Evolutionary conservation across 2,888 invertebrate species (phyloP).

Genomic region (Odontomyia ornata): DNA sequence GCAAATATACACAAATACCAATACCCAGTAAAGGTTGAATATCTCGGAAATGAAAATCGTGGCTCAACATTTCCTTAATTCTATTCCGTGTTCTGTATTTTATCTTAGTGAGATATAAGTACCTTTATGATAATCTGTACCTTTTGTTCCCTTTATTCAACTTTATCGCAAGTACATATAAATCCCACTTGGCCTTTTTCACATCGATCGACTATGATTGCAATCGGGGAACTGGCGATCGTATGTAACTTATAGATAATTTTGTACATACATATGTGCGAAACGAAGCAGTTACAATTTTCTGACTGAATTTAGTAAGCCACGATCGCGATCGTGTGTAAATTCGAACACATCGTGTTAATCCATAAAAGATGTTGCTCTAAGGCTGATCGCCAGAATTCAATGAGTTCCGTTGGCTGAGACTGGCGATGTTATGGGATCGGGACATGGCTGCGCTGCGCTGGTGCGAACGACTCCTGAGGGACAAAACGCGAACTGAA

Average conservation of each 20-base stretch:
- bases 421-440: neutral
- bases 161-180: slow-evolving; percentile 5
- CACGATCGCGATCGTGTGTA: slow-evolving; percentile 52
- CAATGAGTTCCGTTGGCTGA: slow-evolving; percentile 9
- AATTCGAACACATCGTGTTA: slow-evolving; percentile 52
- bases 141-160: neutral
- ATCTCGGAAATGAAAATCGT: slow-evolving; percentile 44
- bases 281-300: slow-evolving; percentile 38
- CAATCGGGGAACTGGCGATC: slow-evolving; percentile 7
- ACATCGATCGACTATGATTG: slow-evolving; percentile 1
- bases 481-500: slow-evolving; percentile 7
- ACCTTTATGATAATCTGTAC: slow-evolving; percentile 25
- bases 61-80: slow-evolving; percentile 33
- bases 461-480: slow-evolving; percentile 35
- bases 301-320: slow-evolving; percentile 49
- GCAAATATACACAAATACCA: too few relatives aligned
- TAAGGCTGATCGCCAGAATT: slow-evolving; percentile 35
- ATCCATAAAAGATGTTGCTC: slow-evolving; percentile 51
- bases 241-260: neutral
- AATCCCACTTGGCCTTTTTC: neutral
- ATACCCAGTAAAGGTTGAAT: too few relatives aligned
- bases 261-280: slow-evolving; percentile 10
- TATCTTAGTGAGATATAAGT: slow-evolving; percentile 31
- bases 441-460: slow-evolving; percentile 4
- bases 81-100: slow-evolving; percentile 15